Base-by-base conservation (phyloP, 2,888 invertebrate species). In the Scaeva pyrastri region DNA sequence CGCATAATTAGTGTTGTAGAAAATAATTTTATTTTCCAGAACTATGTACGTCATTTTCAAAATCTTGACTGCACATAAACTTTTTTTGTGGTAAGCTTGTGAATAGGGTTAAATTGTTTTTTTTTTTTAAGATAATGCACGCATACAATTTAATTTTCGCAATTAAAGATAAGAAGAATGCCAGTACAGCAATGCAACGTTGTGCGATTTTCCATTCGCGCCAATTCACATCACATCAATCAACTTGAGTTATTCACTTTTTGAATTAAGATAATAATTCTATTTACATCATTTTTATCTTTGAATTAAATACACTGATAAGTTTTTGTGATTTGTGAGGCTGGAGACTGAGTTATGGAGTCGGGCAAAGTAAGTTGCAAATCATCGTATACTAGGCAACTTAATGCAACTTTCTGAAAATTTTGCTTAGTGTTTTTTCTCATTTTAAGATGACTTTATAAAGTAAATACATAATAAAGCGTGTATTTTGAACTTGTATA, bases 161-260 rank as follows among this genome's bases (percentile, higher is more conserved):
- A 52, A 26, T 8, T 26, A n/a, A 14, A 23, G 52, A 52, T 52
- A 52, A 52, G 52, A 52, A 52, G 23, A 23, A n/a, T n/a, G n/a
- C n/a, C n/a, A 50, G 12, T 21, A 21, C 50, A 21, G 21, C 21
- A 52, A 52, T 52, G 52, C 52, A 52, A 21, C 11, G 12, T 21
- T 1, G 21, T 50, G 21, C 12, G 12, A 21, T 50, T 52, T 52
- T n/a, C 14, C 3, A n/a, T n/a, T 52, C 21, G 23, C 26, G 7
- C 52, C 8, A 52, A n/a, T 52, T 52, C 52, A 31, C 31, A 31
- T 31, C 31, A 52, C 52, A 52, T 26, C 52, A 52, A 26, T 26
- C n/a, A n/a, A 23, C 23, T 50, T 52, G 23, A 26, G 52, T 26
- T 31, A 31, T 52, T 52, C 14, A 26, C n/a, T 52, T 52, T 52